phyloP scores from a whole-genome alignment of 2,797 vertebrate species.

The Lepilemur ruficaudatus region DNA sequence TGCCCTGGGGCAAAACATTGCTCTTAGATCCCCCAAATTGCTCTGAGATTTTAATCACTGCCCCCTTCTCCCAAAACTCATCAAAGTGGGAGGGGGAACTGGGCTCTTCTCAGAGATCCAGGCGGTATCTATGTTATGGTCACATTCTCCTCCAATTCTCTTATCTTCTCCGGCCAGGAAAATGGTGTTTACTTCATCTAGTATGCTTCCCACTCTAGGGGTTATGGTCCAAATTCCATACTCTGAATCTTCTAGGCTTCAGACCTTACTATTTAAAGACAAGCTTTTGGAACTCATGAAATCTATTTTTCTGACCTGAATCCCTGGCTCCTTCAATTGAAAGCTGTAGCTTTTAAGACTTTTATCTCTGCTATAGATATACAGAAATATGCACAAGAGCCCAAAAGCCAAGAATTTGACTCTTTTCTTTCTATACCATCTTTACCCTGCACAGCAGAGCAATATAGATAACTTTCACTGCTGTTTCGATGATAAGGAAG shows the following conservation, averaged over 20 bases:
- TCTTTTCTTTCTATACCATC: not conserved
- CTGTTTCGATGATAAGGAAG: not conserved
- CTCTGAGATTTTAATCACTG: not conserved
- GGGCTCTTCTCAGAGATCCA: not conserved
- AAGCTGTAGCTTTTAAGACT: conserved; percentile 28
- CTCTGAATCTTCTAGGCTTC: not conserved
- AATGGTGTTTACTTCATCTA: not conserved
- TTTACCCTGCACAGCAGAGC: not conserved
- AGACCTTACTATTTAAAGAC: not conserved
- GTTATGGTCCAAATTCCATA: not conserved
- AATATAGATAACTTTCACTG: not conserved
- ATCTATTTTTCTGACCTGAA: conserved; percentile 6
- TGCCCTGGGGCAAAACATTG: not conserved
- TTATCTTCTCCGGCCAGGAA: not conserved
- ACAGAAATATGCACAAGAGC: conserved; percentile 1
- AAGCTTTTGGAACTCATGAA: conserved; percentile 17
- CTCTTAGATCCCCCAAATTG: not conserved
- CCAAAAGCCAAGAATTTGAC: conserved; percentile 24
- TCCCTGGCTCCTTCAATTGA: not conserved
- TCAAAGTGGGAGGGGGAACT: not conserved
- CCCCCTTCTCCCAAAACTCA: not conserved
- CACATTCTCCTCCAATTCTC: not conserved
- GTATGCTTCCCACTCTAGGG: not conserved
- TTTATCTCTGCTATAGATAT: conserved; percentile 12
- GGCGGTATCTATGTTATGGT: not conserved